Evolutionary conservation across 2,797 vertebrate species (phyloP), one percentile per base, ranked within the genome.

Genomic region (Acrossocheilus wenchowensis): DNA sequence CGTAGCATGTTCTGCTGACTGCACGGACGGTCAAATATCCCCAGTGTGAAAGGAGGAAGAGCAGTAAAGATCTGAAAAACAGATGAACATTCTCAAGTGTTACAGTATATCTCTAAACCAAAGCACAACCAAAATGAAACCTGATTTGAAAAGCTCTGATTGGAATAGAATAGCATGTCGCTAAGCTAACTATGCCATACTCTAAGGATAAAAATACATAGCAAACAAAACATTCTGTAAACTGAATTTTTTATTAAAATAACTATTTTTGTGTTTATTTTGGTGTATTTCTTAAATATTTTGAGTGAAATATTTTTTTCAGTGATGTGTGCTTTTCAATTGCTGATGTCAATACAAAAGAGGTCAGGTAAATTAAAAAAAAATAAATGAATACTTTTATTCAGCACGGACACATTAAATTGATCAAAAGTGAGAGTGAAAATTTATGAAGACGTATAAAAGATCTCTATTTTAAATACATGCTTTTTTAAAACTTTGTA

Each of bases 1-100:
- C 97, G 96, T 87, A 99, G 96, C 98, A 99, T 99, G 94, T 98
- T 99, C 94, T 99, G 97, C 92, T 99, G 97, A 91, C 97, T 99
- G 92, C 98, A 99, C 0, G 97, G 96, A 45, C 98, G 96, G 92
- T 99, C 98, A 73, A 98, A 97, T 92, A 99, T 99, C 88, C 98
- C 98, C 96, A 99, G 93, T 57, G 97, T 97, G 92, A 99, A 99
- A 10, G 98, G 98, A 82, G 98, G 98, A 90, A 99, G 93, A 0
- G 98, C 98, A 2, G 98, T 99, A 92, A 99, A 99, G 92, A 99
- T 98, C 98, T 99, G 93, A 87, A 86, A 87, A 43, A 81, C 10
- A 88, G 11, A 86, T 57, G 79, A 39, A 88, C 60, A 77, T 79
- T 52, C 50, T 52, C 9, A 52, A 23, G 64, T 10, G 34, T 10